These are phyloP conservation scores for Heliangelus exortis DNA, from an alignment of 2,797 vertebrate species.

Conservation along the genomic window DNA sequence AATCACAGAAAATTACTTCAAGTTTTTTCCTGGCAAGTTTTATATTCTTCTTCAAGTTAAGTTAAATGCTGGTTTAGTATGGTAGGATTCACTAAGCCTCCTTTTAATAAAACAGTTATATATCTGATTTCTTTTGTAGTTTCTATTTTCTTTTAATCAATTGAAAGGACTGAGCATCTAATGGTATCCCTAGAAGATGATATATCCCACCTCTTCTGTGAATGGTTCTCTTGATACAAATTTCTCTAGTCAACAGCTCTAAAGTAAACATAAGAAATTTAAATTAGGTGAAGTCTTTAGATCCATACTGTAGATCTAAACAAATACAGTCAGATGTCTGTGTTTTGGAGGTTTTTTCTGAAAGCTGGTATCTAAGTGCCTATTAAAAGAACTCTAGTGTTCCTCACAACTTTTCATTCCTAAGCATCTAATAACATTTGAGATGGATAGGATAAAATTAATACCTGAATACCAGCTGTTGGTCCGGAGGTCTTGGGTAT, in stretches of 20 bases:
- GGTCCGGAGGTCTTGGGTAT: background rate
- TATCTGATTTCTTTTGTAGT: background rate
- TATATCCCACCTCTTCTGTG: background rate
- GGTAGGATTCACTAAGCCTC: background rate
- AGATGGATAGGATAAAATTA: background rate
- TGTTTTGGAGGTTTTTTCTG: background rate
- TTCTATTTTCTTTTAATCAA: background rate
- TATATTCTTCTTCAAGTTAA: background rate
- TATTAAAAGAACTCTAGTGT: background rate
- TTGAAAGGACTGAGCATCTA: background rate
- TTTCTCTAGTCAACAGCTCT: background rate
- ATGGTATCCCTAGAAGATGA: background rate
- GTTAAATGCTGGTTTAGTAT: background rate
- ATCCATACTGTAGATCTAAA: background rate
- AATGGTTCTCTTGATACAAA: background rate
- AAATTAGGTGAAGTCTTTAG: background rate
- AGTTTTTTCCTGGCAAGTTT: background rate
- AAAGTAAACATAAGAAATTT: background rate
- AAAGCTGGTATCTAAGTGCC: background rate
- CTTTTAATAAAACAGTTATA: background rate
- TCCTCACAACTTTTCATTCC: background rate
- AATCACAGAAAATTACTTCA: background rate
- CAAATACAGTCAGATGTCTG: background rate
- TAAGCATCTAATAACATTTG: background rate
- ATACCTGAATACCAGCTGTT: background rate